Conservation (phyloP, 2,888 invertebrate species). For the Phaonia tiefii region DNA sequence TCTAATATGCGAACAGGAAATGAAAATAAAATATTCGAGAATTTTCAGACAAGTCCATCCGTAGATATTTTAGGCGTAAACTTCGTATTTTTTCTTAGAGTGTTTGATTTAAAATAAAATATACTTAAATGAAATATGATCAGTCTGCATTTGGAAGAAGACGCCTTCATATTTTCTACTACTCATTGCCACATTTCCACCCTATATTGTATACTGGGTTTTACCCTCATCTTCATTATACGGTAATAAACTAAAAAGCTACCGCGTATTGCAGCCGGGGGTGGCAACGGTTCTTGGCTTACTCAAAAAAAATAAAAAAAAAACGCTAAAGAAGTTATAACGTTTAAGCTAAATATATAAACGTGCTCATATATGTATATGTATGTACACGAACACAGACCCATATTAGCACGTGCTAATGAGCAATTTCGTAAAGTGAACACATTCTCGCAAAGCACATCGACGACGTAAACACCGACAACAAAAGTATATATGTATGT, state of each 20-base stretch:
- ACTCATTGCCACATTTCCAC: too few species aligned
- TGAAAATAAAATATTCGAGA: conserved; percentile 64
- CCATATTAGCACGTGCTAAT: conserved; percentile 74
- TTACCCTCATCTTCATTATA: conserved; percentile 39
- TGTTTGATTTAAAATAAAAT: neutral
- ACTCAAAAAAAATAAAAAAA: neutral
- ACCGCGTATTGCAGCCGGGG: conserved; percentile 14
- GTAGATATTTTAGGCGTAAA: too few species aligned
- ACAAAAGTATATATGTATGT: neutral
- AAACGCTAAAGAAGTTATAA: conserved; percentile 58
- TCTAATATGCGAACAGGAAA: conserved; percentile 60
- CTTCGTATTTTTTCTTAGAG: neutral
- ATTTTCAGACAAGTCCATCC: too few species aligned
- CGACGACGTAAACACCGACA: neutral
- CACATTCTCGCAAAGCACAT: conserved; percentile 69
- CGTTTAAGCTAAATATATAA: conserved; percentile 32
- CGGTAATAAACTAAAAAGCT: conserved; percentile 65
- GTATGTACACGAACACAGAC: conserved; percentile 1
- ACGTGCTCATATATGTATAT: neutral
- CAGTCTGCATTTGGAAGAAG: neutral
- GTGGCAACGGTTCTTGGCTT: neutral
- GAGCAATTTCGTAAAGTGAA: conserved; percentile 76
- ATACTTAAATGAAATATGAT: neutral
- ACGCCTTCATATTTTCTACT: too few species aligned
- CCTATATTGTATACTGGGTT: conserved; percentile 4